Evolutionary conservation across 2,888 invertebrate species (phyloP), one percentile per base, ranked within the genome.

Genomic region (Cheilosia grossa): DNA sequence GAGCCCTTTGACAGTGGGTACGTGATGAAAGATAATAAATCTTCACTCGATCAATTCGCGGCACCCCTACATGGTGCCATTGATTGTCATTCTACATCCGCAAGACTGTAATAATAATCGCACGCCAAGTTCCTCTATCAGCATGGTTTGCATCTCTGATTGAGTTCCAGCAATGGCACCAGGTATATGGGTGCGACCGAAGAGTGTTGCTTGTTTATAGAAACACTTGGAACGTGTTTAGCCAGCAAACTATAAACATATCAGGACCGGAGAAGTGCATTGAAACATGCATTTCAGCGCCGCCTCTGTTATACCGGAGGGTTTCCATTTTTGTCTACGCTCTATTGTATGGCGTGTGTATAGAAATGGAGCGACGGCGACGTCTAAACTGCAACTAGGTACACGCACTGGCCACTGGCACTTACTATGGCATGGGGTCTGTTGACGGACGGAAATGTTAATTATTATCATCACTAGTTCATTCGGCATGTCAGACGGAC

Each of bases 371-470:
- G 19, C 27, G 63, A 15, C 21, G 17, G 17, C 37, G 17, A 58
- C 37, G 42, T 27, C 37, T 54, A 53, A 17, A 47, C 44, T n/a
- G 44, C 44, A 17, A 9, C 44, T 44, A 9, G 37, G 17, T 44
- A 17, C 5, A 44, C n/a, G 44, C 17, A 13, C 49, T 49, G 19
- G 7, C 9, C 3, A n/a, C 33, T 49, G 27, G 10, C 30, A 64
- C 33, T 49, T 40, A 19, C 10, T 70, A 69, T 30, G 56, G 47
- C 30, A 58, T 42, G 59, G 27, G 75, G 37, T 58, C 51, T 77
- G 69, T 53, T 72, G 78, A 59, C 54, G 54, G 72, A 72, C 78
- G 82, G 77, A 82, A 66, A 72, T 78, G 72, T 61, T 77, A 72
- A 82, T 82, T 77, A 82, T 82, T 77, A 72, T 33, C 77, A 42